phyloP scores from a whole-genome alignment of 1,140 invertebrate genomes.

The Achatina immaculata region DNA sequence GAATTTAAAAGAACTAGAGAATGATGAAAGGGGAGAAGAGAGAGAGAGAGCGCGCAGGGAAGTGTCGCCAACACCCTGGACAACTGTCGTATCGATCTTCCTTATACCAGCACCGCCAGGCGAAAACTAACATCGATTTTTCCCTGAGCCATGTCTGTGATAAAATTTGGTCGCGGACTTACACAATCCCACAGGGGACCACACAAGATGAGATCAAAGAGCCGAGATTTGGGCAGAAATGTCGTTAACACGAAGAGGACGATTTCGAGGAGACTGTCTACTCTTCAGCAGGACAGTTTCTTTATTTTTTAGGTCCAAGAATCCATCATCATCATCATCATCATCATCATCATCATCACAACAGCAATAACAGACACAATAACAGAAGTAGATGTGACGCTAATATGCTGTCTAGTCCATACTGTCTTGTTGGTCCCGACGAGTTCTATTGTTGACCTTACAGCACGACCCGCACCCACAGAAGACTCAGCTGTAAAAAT shows the following conservation, averaged over 20 bases:
- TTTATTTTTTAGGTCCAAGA: no score
- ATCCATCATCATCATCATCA: no score
- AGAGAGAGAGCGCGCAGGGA: background rate
- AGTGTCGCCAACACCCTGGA: background rate
- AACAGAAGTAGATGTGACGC: no score
- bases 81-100: background rate
- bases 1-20: background rate
- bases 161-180: background rate
- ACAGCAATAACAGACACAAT: no score
- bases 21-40: background rate
- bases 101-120: background rate
- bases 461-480: no score
- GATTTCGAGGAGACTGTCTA: no score
- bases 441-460: no score
- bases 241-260: background rate
- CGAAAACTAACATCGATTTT: conserved; percentile 4
- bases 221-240: conserved; percentile 10
- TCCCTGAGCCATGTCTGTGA: background rate
- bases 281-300: no score
- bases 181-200: background rate
- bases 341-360: no score
- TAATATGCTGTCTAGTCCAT: no score
- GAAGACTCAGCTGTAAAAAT: no score
- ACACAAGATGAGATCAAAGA: background rate
- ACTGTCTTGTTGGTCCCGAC: no score